These are phyloP conservation scores for Cyclina sinensis DNA, from an alignment of 1,140 invertebrate species.

Conservation along the genomic window DNA sequence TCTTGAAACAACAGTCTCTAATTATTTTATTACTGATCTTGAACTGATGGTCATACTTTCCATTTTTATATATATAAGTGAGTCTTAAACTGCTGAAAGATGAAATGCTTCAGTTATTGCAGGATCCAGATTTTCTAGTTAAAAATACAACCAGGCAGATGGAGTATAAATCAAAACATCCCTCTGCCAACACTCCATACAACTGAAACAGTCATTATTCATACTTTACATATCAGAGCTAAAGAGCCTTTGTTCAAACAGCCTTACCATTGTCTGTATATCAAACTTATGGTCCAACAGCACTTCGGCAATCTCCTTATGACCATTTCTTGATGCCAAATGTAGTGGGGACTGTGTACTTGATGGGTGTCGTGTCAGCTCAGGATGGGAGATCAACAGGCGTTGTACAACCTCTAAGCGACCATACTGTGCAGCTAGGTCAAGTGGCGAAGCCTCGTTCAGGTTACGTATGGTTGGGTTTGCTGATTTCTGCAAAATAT, in stretches of 20 bases:
- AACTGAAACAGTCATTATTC: background rate
- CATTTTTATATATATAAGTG: too few relatives aligned
- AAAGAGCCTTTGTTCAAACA: background rate
- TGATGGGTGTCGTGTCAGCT: constrained; percentile 86
- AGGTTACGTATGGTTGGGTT: constrained; percentile 96
- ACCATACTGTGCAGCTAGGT: constrained; percentile 95
- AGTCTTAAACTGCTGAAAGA: too few relatives aligned
- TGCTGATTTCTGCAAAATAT: constrained; percentile 92
- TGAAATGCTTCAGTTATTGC: too few relatives aligned
- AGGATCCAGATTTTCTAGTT: too few relatives aligned
- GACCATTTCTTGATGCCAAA: constrained; percentile 97
- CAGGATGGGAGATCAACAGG: constrained; percentile 89
- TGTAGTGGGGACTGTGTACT: constrained; percentile 96
- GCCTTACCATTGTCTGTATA: constrained; percentile 90
- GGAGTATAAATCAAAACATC: too few relatives aligned
- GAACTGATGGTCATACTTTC: too few relatives aligned
- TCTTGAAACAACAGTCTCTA: too few relatives aligned
- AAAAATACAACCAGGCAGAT: too few relatives aligned
- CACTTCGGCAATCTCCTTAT: constrained; percentile 94
- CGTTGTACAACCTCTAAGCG: constrained; percentile 95
- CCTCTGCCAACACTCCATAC: too few relatives aligned
- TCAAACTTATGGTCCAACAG: constrained; percentile 95
- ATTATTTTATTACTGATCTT: too few relatives aligned
- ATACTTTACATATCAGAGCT: background rate
- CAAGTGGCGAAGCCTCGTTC: constrained; percentile 96